Base-by-base conservation (phyloP, 1,140 invertebrate genomes). In the Globodera rostochiensis region DNA sequence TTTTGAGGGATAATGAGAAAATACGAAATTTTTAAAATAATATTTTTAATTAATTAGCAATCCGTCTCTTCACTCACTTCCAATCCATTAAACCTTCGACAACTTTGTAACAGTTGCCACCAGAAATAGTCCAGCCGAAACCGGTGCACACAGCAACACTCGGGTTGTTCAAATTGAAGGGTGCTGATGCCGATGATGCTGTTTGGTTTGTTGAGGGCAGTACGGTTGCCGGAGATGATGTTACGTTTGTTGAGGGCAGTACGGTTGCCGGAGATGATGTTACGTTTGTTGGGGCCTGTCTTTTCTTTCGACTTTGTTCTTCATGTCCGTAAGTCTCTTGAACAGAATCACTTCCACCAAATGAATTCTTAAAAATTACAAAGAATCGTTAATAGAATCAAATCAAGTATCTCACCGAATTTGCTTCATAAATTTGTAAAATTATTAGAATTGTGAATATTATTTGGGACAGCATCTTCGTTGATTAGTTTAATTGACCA, bases 31-130 rank as follows among this genome's bases (percentile, higher is more conserved):
- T n/a, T 53, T 9, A 53, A 53, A 53, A 11, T 9, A 70, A 70
- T 70, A 66, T 15, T 15, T 13, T 21, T 13, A 15, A 66, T 66
- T 66, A 36, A 36, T n/a, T n/a, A n/a, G n/a, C n/a, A n/a, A n/a
- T n/a, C n/a, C n/a, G n/a, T n/a, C n/a, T n/a, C n/a, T 13, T 53
- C 57, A 71, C 69, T 36, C 69, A 71, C 69, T 71, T 47, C 69
- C 46, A 45, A 47, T 45, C 46, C 69, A 71, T 71, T 21, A 71
- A 5, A 5, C 69, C 69, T 11, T 36, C 46, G 69, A 71, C 69
- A 15, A 45, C 19, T 71, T 71, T 71, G 69, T 71, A 71, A 21
- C 69, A 71, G 6, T 71, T 71, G 2, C 69, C 69, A 47, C 36
- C 46, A 21, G 11, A 71, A 47, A 71, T 71, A 15, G 69, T 71